A percentile compares a stretch with the other conserved stretches of the same genome.
Evolutionary conservation across 30 jellyfish, hydroid and myxozoan genomes (phyloP).

Genomic region (Chrysaora quinquecirrha): DNA sequence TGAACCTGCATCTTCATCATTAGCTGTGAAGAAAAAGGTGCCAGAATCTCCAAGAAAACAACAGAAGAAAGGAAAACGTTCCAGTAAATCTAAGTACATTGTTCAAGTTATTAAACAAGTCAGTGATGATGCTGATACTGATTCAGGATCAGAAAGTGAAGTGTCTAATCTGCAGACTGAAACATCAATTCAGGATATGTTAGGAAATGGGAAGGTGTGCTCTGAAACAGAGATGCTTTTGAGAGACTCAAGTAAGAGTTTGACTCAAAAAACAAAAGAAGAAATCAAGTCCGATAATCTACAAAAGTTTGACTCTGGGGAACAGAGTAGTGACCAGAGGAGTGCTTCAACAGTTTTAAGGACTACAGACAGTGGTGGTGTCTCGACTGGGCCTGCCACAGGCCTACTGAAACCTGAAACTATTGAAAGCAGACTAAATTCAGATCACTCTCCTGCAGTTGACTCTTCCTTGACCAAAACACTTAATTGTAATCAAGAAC

Average conservation of each 20-base stretch:
- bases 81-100: constrained; percentile 35
- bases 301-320: no score
- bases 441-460: background rate
- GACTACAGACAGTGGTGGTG: no score
- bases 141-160: constrained; percentile 16
- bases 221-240: background rate
- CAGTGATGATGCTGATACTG: constrained; percentile 21
- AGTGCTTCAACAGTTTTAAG: no score
- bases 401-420: no score
- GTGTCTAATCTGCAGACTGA: background rate
- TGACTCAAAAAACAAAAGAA: background rate
- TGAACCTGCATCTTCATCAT: background rate
- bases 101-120: constrained; percentile 44
- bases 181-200: background rate
- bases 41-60: background rate
- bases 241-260: background rate
- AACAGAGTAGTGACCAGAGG: no score
- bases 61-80: background rate
- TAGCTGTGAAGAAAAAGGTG: background rate
- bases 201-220: background rate
- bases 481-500: background rate
- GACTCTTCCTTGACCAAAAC: background rate
- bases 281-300: background rate
- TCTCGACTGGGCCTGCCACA: no score
- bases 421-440: background rate